Evolutionary conservation across 2,113 vertebrate species (phyloP).

Genomic region (Platichthys flesus): DNA sequence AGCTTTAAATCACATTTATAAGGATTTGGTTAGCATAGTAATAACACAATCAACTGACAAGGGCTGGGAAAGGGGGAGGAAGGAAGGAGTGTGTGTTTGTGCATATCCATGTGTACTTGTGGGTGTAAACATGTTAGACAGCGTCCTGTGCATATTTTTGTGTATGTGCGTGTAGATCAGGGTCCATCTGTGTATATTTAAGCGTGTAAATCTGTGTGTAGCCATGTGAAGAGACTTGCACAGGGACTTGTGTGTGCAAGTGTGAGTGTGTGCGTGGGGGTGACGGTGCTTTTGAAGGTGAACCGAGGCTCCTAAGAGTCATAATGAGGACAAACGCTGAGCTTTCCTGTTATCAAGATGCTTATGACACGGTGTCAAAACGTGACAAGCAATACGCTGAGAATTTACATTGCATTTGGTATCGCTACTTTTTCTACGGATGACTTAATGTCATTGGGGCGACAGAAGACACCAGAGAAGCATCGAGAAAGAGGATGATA

Average conservation of each 20-base stretch:
- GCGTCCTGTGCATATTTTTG: constrained; percentile 34
- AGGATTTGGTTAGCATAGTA: constrained; percentile 88
- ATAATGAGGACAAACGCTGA: constrained; percentile 77
- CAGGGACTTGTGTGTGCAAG: constrained; percentile 32
- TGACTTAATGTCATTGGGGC: constrained; percentile 61
- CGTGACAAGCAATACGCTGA: constrained; percentile 72
- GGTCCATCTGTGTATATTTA: constrained; percentile 25
- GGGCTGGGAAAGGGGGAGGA: constrained; percentile 60
- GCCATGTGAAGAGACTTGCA: constrained; percentile 47
- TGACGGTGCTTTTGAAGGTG: constrained; percentile 80
- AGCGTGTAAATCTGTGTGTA: constrained; percentile 56
- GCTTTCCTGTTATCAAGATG: constrained; percentile 73
- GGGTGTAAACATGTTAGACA: constrained; percentile 12
- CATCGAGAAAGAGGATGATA: constrained; percentile 47
- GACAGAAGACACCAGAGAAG: constrained; percentile 49
- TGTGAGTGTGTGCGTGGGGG: constrained; percentile 40
- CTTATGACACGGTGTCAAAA: constrained; percentile 71
- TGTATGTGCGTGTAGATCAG: constrained; percentile 15
- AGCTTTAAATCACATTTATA: constrained; percentile 88
- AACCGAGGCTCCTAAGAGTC: constrained; percentile 69
- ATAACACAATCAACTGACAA: constrained; percentile 87
- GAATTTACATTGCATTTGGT: constrained; percentile 70
- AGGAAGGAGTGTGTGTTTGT: constrained; percentile 30
- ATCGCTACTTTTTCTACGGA: constrained; percentile 65
- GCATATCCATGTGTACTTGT: constrained; percentile 7